phyloP scores from a whole-genome alignment of 2,888 invertebrate species.

The Adineta ricciae region DNA sequence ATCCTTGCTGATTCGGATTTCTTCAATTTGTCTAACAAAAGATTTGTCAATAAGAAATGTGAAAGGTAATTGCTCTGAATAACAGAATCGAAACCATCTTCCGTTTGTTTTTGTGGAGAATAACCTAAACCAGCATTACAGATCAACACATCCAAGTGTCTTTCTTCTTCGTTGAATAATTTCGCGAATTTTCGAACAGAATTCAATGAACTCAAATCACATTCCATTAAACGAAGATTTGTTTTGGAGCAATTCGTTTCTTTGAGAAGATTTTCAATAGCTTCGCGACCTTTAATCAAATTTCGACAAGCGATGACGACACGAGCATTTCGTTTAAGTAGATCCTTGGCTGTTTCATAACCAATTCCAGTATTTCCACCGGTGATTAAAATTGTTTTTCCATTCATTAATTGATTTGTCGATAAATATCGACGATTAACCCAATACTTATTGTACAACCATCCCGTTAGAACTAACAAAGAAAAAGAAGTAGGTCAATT shows the following conservation, averaged over 20 bases:
- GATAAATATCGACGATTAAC: background rate
- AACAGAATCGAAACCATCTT: conserved; percentile 30
- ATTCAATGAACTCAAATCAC: background rate
- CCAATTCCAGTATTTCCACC: conserved; percentile 75
- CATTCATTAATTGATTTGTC: conserved; percentile 44
- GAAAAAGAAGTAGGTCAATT: too few species aligned
- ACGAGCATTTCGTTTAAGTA: conserved; percentile 56
- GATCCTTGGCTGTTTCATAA: conserved; percentile 61
- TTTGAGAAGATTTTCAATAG: background rate
- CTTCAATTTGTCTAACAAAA: conserved; percentile 45
- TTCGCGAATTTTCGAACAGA: background rate
- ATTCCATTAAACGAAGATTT: background rate
- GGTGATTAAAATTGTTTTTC: conserved; percentile 64
- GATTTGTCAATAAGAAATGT: conserved; percentile 39
- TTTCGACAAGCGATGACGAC: conserved; percentile 29
- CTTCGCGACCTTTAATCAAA: conserved; percentile 18
- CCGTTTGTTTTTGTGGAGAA: background rate
- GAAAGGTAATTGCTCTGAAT: conserved; percentile 43
- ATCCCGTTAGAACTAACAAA: background rate
- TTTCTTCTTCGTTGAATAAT: background rate
- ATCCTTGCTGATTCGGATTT: conserved; percentile 43
- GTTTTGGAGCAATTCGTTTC: background rate
- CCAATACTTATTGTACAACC: background rate
- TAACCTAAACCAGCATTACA: background rate
- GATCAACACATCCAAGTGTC: background rate